phyloP scores from a whole-genome alignment of 1,140 invertebrate species.

The Pantala flavescens region DNA sequence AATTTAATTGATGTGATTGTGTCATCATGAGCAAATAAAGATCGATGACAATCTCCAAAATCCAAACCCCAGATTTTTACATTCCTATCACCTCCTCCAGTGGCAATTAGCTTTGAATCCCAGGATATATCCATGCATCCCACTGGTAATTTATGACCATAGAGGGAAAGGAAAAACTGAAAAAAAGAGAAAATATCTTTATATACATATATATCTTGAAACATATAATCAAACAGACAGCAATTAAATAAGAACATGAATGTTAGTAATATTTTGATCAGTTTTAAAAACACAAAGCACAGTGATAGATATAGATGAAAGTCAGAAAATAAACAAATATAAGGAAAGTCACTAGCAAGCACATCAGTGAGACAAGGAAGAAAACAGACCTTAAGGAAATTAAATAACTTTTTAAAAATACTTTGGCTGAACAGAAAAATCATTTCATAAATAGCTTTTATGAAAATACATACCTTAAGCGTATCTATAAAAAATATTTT shows the following conservation, averaged over 20 bases:
- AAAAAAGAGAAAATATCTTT: conserved; percentile 31
- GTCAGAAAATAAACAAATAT: too few relatives aligned
- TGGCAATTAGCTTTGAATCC: conserved; percentile 80
- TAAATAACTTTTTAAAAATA: too few relatives aligned
- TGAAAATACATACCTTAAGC: conserved; percentile 66
- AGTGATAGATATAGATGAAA: conserved; percentile 12
- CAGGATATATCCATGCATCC: conserved; percentile 87
- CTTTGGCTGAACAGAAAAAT: too few relatives aligned
- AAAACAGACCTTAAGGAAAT: too few relatives aligned
- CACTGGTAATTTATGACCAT: conserved; percentile 94
- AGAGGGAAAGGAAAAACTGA: conserved; percentile 88
- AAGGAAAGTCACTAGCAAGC: too few relatives aligned
- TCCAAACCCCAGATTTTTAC: conserved; percentile 98
- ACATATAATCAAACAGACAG: too few relatives aligned
- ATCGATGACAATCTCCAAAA: conserved; percentile 92
- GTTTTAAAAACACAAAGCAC: not conserved
- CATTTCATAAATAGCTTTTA: too few relatives aligned
- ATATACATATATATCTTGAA: too few relatives aligned
- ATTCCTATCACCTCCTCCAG: conserved; percentile 90
- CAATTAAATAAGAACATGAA: too few relatives aligned
- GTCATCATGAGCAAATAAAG: conserved; percentile 86
- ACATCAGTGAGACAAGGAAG: too few relatives aligned
- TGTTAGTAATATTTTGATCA: too few relatives aligned
- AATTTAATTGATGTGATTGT: conserved; percentile 83
- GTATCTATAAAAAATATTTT: conserved; percentile 92